Evolutionary conservation across 37 sponge, comb jelly and placozoan genomes (phyloP), one percentile per base, ranked within the genome.

Genomic region (Diacarnus erythraeanus): DNA sequence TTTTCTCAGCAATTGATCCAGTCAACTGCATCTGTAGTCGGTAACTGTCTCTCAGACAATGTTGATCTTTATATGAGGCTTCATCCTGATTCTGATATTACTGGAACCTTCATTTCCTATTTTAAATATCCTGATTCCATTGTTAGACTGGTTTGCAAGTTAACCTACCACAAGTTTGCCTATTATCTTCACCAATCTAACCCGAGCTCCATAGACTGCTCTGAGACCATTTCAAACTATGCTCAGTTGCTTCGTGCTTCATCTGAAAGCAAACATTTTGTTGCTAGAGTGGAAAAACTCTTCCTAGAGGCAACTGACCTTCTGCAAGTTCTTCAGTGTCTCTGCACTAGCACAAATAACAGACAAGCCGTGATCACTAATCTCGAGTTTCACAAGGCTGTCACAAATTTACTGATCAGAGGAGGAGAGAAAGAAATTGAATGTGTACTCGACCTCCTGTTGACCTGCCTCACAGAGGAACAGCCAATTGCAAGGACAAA

Each of bases 261-360:
- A 64, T 26, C 65, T 64, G 29, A 64, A 26, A 64, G 33, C 29
- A 64, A 64, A 15, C 8, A 21, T 64, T 26, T 64, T 64, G 65
- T 64, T 64, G 65, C 65, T 64, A 64, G 33, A 64, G 65, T 30
- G 17, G 65, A 64, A 20, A 64, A 64, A 5, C 65, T 64, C 8
- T 64, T 26, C 65, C 33, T 64, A 64, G 33, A 26, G 17, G 65
- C 33, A 64, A 60, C 61, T 60, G 23, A 26, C 27, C 27, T 60
- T 60, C 27, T 60, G 27, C 9, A 25, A 60, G 61, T 60, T 60
- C 61, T 60, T 60, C 61, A 60, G 61, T 60, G 61, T 60, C 26
- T 60, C 22, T 60, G 61, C 4, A 60, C 26, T 17, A 60, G 9
- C 22, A n/a, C 27, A 60, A 60, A 26, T 3, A 60, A 60, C 51